phyloP scores from a whole-genome alignment of 2,888 invertebrate genomes.

The Atethmia centrago region DNA sequence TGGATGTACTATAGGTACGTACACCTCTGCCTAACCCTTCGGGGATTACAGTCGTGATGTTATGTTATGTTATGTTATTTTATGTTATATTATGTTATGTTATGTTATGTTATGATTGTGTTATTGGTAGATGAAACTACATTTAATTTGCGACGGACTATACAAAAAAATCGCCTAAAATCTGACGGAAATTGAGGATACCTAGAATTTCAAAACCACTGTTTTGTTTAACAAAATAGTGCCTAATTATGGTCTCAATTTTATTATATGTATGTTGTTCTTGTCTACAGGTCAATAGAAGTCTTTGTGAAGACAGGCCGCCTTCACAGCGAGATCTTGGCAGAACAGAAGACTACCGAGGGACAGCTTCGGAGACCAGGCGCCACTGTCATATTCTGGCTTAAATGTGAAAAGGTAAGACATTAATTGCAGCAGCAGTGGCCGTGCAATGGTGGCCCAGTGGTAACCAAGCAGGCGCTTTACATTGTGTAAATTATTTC shows the following conservation, averaged over 20 bases:
- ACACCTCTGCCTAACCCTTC: not conserved
- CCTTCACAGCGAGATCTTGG: slow-evolving; percentile 93
- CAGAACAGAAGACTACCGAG: slow-evolving; percentile 91
- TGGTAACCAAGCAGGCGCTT: no score
- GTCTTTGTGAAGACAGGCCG: slow-evolving; percentile 93
- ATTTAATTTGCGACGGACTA: not conserved
- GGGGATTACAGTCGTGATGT: not conserved
- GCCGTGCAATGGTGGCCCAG: no score
- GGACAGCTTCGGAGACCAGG: slow-evolving; percentile 93
- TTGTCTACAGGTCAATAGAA: slow-evolving; percentile 93
- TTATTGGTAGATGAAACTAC: not conserved
- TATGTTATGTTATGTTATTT: not conserved
- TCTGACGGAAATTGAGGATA: not conserved
- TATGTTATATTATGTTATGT: not conserved
- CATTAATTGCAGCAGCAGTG: no score
- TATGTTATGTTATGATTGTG: not conserved
- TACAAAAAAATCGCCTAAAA: not conserved
- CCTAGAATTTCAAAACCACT: not conserved
- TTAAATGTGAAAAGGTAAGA: slow-evolving; percentile 94
- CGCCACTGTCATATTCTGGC: slow-evolving; percentile 95
- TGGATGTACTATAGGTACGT: not conserved
- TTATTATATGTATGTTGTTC: not conserved
- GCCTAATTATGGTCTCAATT: not conserved
- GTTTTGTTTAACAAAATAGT: not conserved
- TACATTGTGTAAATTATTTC: no score